These are phyloP conservation scores for Brachylomia viminalis DNA, from an alignment of 2,888 invertebrate genomes.

Conservation along the genomic window DNA sequence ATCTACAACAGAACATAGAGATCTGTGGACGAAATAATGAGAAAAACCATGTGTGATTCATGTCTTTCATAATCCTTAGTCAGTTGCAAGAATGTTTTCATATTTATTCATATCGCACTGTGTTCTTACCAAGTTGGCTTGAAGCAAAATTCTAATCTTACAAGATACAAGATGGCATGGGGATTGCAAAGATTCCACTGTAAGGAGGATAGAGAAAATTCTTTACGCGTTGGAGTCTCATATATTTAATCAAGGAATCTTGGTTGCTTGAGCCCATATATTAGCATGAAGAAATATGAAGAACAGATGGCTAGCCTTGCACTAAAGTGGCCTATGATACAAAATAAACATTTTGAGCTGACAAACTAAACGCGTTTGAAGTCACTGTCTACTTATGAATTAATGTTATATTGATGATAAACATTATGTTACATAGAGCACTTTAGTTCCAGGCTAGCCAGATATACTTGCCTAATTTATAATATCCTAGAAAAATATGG, in stretches of 20 bases:
- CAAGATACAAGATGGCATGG: neutral
- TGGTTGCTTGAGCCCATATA: neutral
- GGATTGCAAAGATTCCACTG: neutral
- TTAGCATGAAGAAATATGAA: neutral
- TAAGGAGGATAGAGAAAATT: neutral
- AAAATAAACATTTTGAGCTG: too few relatives aligned
- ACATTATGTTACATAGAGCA: too few relatives aligned
- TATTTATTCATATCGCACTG: slow-evolving; percentile 14
- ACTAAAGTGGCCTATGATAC: too few relatives aligned
- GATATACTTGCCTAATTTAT: too few relatives aligned
- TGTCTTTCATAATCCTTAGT: slow-evolving; percentile 28
- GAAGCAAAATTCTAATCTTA: neutral
- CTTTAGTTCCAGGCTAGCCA: too few relatives aligned
- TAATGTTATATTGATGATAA: too few relatives aligned
- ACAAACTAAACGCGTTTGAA: too few relatives aligned
- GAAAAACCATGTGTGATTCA: slow-evolving; percentile 26
- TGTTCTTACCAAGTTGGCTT: neutral
- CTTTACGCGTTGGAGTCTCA: neutral
- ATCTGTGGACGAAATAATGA: neutral
- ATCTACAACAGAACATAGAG: neutral
- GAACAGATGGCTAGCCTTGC: too few relatives aligned
- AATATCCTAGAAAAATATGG: neutral
- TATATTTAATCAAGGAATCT: neutral
- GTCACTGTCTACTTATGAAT: too few relatives aligned
- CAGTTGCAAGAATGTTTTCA: slow-evolving; percentile 30